These are phyloP conservation scores for Nycticebus coucang DNA, from an alignment of 2,113 vertebrate genomes.

Conservation along the genomic window DNA sequence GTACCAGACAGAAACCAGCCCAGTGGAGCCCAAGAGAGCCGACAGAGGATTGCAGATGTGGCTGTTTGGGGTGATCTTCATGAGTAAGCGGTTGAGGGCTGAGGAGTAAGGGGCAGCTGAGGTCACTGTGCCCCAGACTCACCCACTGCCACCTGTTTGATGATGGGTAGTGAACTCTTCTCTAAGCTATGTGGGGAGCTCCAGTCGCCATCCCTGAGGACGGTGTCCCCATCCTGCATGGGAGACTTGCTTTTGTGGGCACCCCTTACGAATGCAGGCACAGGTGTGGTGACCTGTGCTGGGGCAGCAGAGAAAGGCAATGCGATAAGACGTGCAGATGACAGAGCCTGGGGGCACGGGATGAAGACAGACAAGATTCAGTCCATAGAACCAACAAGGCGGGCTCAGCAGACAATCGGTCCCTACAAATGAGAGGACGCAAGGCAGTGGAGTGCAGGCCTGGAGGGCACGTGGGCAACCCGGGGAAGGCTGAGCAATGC, in stretches of 20 bases:
- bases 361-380: not conserved
- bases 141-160: not conserved
- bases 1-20: too few species aligned
- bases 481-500: not conserved
- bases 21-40: not conserved
- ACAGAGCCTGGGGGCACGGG: not conserved
- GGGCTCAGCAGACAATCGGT: not conserved
- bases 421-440: not conserved
- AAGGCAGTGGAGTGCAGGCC: not conserved
- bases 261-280: not conserved
- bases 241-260: not conserved
- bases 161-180: not conserved
- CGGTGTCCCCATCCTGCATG: fast-evolving
- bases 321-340: not conserved
- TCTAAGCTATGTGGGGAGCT: fast-evolving
- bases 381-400: not conserved
- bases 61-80: not conserved
- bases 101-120: not conserved
- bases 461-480: not conserved
- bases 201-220: not conserved
- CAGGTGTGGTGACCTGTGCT: not conserved
- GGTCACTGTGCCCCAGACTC: not conserved
- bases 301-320: not conserved
- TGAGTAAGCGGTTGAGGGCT: not conserved
- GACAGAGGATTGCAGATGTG: not conserved